Base-by-base conservation (phyloP, 2,888 invertebrate species). In the Phlogophora meticulosa region DNA sequence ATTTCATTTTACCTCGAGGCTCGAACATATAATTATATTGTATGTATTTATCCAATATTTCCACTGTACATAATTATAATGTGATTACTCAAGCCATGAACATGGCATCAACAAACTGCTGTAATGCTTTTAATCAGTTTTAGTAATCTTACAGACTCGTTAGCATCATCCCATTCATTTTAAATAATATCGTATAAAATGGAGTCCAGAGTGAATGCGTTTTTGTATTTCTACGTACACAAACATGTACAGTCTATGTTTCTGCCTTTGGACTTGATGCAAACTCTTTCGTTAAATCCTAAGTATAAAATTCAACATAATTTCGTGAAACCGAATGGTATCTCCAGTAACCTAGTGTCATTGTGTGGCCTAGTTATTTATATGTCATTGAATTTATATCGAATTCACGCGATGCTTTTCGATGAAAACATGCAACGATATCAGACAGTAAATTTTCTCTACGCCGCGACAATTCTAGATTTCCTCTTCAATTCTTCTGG, bases 221-320 rank as follows among this genome's bases (percentile, higher is more conserved):
- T 46, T 13, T 2, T 28, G 0, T 1, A 1, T 48, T 17, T 4
- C 15, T 56, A 43, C 9, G 10, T 70, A 20, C 67, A 66, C 11
- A 45, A 67, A 55, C 75, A 70, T 28, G 28, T 70, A 1, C 70
- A 70, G 0, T 24, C 7, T 1, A 75, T 70, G 7, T 45, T 70
- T 75, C 13, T 34, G 1, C 70, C 70, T 20, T 9, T 75, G 1
- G 34, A 70, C 22, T 3, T 75, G 1, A 75, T 70, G 68, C 75
- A 75, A 13, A 42, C 24, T 7, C 10, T 70, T 2, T 17, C 13
- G 5, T 9, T 75, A 0, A 51, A 24, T 45, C 75, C 70, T 9
- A 75, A 70, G 17, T 70, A 67, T 45, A 43, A 17, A 28, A 56
- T 70, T 4, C 7, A 15, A 22, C 34, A 75, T 36, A 52, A 66